A percentile compares a stretch with the other conserved stretches of the same genome.
phyloP scores from a whole-genome alignment of 1,140 invertebrate species.

The Aporrectodea caliginosa region DNA sequence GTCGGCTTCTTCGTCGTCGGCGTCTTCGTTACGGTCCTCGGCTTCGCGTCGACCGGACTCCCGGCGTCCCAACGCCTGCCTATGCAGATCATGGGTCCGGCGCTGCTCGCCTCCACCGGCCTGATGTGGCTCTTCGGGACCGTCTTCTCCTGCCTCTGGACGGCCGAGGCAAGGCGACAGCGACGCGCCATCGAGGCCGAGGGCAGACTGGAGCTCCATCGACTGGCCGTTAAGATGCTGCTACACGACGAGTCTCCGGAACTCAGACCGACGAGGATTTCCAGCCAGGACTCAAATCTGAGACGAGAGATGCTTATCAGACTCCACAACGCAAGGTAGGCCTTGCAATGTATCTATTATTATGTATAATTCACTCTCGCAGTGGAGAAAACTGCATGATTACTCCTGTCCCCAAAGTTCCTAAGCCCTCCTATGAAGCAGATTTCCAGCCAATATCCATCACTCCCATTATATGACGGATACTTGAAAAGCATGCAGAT shows the following conservation, averaged over 20 bases:
- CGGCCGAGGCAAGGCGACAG: slow-evolving; percentile 11
- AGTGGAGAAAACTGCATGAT: too few relatives aligned
- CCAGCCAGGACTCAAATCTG: not conserved
- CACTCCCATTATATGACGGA: too few relatives aligned
- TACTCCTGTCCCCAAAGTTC: too few relatives aligned
- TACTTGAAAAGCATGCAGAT: too few relatives aligned
- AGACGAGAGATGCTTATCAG: not conserved
- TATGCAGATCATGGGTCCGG: slow-evolving; percentile 10
- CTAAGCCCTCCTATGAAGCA: too few relatives aligned
- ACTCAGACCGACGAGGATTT: not conserved
- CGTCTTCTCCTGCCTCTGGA: slow-evolving; percentile 18
- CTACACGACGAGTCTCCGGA: not conserved
- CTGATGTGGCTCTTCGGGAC: slow-evolving; percentile 18
- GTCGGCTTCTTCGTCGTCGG: slow-evolving; percentile 28
- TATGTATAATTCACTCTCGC: too few relatives aligned
- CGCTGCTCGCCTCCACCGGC: slow-evolving; percentile 3
- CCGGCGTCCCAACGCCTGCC: not conserved
- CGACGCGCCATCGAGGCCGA: slow-evolving; percentile 15
- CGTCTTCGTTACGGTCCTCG: slow-evolving; percentile 22
- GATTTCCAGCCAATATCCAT: too few relatives aligned
- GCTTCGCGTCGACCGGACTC: slow-evolving; percentile 11
- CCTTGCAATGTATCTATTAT: too few relatives aligned
- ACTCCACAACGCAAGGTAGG: not conserved
- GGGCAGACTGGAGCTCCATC: not conserved
- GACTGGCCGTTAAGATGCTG: not conserved